These are phyloP conservation scores for Rhadinocentrus ornatus DNA, from an alignment of 2,797 vertebrate species.

Conservation along the genomic window DNA sequence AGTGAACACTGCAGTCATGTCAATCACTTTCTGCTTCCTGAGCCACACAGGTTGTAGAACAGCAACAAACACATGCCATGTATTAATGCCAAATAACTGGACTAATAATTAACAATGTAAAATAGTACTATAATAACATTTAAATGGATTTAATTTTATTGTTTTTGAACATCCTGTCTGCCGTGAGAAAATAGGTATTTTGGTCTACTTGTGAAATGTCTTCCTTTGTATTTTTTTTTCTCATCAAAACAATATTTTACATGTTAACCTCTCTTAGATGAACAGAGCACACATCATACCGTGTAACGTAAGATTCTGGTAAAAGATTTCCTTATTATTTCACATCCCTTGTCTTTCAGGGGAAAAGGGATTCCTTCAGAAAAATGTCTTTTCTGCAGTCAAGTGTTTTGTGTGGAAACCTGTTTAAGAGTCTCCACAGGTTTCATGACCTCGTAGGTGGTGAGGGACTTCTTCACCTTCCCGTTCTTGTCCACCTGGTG, in stretches of 20 bases:
- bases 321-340: background rate
- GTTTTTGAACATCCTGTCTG: constrained; percentile 1
- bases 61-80: constrained; percentile 22
- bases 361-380: background rate
- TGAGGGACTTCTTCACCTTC: constrained; percentile 82
- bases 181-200: background rate
- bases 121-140: background rate
- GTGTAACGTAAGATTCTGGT: constrained; percentile 10
- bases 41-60: constrained; percentile 41
- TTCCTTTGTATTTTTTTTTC: background rate
- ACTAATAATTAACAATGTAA: background rate
- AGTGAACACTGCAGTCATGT: constrained; percentile 44
- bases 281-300: constrained; percentile 24
- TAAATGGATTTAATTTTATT: background rate
- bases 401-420: constrained; percentile 59
- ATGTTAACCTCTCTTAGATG: background rate
- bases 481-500: constrained; percentile 84
- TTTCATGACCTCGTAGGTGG: constrained; percentile 83
- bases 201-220: constrained; percentile 15
- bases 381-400: constrained; percentile 28
- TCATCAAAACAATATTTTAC: constrained; percentile 3
- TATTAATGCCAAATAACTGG: constrained; percentile 15
- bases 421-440: constrained; percentile 74
- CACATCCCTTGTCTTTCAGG: constrained; percentile 1
- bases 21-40: constrained; percentile 45